Evolutionary conservation across 2,113 vertebrate genomes (phyloP), one percentile per base, ranked within the genome.

Genomic region (Plotosus lineatus): DNA sequence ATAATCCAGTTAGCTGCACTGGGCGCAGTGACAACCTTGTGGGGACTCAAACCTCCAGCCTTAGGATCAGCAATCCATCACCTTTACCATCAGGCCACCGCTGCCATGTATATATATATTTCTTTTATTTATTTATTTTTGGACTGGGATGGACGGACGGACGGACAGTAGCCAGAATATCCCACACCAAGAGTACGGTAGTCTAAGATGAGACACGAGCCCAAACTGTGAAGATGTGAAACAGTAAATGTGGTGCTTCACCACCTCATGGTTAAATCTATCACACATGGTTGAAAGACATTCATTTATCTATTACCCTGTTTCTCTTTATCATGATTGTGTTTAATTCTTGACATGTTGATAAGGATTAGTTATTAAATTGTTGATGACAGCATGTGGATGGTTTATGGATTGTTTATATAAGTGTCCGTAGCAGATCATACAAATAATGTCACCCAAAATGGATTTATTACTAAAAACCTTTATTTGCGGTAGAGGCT

Each of bases 391-490:
- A 26, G 4, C 26, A 4, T 44, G n/a, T 42, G 44, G 65, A 68
- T 42, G 23, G 40, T 69, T 28, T 69, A 69, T 28, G 14, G 40
- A 28, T 40, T 42, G 63, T 8, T 33, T 61, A 15, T 40, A 12
- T 10, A 23, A 68, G 23, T 68, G 38, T 42, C 38, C 11, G 26
- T 38, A 42, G 23, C 21, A 26, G 23, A 19, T 72, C 33, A 11
- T 31, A 72, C 46, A 72, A 48, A 71, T 44, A 31, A 51, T 33
- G 46, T 21, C 23, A 51, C 46, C 28, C 17, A 36, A 73, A 73
- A 51, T 51, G 19, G 17, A 23, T 73, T 73, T 73, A 73, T 51
- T 33, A 72, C 40, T 36, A 51, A 46, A 65, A 66, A 55, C 28
- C 15, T 80, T 36, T 68, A 71, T 58, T 56, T 23, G 23, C 65